Evolutionary conservation across 2,113 vertebrate species (phyloP).

Genomic region (Urocynchramus pylzowi): DNA sequence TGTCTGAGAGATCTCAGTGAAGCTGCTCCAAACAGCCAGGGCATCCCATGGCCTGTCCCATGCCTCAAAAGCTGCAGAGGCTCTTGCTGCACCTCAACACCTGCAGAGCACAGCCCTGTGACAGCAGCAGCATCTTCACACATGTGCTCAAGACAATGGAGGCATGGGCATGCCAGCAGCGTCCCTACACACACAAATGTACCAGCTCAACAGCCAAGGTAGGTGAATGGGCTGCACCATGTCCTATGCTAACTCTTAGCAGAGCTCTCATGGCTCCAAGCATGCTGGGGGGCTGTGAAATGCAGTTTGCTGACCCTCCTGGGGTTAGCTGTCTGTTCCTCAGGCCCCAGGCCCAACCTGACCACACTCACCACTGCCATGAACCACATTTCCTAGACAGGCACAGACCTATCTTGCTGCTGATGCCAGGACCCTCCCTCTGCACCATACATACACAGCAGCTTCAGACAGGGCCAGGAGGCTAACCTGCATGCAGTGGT

Average conservation of each 20-base stretch:
- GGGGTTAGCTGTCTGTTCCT: background rate
- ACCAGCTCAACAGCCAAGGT: fast-evolving
- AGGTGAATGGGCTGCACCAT: fast-evolving
- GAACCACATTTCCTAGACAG: background rate
- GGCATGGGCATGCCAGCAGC: fast-evolving
- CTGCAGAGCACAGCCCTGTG: background rate
- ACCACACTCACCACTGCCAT: background rate
- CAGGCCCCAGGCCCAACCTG: background rate
- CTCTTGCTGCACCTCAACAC: background rate
- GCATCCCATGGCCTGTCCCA: background rate
- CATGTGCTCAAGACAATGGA: fast-evolving
- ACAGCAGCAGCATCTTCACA: background rate
- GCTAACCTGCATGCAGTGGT: fast-evolving
- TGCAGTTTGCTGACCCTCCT: background rate
- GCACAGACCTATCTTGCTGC: background rate
- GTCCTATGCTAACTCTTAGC: background rate
- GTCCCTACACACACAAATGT: fast-evolving
- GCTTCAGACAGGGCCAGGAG: background rate
- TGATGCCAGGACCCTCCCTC: background rate
- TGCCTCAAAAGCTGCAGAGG: fast-evolving
- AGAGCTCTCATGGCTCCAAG: background rate
- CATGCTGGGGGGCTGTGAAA: background rate
- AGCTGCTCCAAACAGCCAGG: fast-evolving
- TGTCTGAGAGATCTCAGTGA: fast-evolving
- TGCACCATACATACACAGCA: background rate